Evolutionary conservation across 1,140 invertebrate species (phyloP).

Genomic region (Caenorhabditis brenneri): DNA sequence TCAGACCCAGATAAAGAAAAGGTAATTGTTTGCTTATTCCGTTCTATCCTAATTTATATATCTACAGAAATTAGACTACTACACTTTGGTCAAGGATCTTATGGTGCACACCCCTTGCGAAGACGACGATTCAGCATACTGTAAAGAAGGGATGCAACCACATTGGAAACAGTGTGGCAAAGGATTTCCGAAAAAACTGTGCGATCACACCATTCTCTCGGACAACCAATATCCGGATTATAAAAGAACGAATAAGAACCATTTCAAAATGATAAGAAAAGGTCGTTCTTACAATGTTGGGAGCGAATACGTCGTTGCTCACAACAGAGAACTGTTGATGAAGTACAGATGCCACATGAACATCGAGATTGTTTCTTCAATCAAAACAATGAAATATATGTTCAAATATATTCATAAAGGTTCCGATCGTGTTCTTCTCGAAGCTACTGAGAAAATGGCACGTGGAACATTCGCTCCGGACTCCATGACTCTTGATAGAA

Average conservation of each 20-base stretch:
- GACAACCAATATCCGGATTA: not conserved
- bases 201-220: not conserved
- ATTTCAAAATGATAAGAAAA: not conserved
- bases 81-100: not conserved
- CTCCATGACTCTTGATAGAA: not conserved
- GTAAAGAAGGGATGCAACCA: not conserved
- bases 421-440: not conserved
- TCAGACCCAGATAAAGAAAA: not conserved
- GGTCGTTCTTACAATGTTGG: not conserved
- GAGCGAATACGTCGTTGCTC: not conserved
- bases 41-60: not conserved
- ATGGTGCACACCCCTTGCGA: not conserved
- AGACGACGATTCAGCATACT: not conserved
- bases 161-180: not conserved
- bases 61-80: not conserved
- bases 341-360: not conserved
- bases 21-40: not conserved
- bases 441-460: not conserved
- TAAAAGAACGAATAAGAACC: not conserved
- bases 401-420: not conserved
- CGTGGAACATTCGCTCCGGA: not conserved
- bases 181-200: not conserved
- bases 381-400: not conserved
- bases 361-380: not conserved
- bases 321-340: not conserved